These are phyloP conservation scores for Sternarchorhynchus goeldii DNA, from an alignment of 2,797 vertebrate species.

Conservation along the genomic window DNA sequence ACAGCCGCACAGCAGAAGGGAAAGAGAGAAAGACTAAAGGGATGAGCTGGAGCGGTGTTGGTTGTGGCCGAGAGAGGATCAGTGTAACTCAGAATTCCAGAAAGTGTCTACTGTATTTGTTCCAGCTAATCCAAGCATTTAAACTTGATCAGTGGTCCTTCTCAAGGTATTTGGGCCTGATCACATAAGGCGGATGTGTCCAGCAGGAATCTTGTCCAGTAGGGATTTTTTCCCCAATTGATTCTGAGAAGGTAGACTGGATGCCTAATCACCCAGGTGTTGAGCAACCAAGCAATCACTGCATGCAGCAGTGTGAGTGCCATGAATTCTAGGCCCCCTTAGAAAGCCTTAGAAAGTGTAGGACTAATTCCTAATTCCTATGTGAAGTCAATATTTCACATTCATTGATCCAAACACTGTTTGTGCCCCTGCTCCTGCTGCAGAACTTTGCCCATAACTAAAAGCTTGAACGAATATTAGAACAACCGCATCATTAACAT, in stretches of 20 bases:
- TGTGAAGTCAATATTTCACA: conserved; percentile 37
- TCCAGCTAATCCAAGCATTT: conserved; percentile 54
- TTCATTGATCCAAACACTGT: conserved; percentile 34
- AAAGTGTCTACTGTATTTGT: conserved; percentile 46
- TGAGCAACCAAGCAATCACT: conserved; percentile 41
- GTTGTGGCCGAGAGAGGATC: conserved; percentile 20
- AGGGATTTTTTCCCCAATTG: conserved; percentile 48
- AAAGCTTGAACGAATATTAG: conserved; percentile 17
- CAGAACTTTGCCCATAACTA: conserved; percentile 24
- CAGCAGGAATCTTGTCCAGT: conserved; percentile 33
- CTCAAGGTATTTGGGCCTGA: conserved; percentile 42
- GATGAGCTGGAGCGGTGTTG: conserved; percentile 47
- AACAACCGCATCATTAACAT: conserved; percentile 40
- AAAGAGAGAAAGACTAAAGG: conserved; percentile 31
- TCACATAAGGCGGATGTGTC: conserved; percentile 44
- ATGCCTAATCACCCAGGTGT: conserved; percentile 51
- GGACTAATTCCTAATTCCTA: conserved; percentile 37
- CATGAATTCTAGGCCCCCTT: conserved; percentile 15
- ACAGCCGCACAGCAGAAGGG: conserved; percentile 47
- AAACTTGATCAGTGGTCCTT: conserved; percentile 49
- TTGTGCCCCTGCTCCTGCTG: conserved; percentile 27
- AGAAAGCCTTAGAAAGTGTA: background rate
- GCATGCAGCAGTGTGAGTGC: background rate
- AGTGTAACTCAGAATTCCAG: conserved; percentile 47
- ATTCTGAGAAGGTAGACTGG: conserved; percentile 51